Conservation (phyloP, 1,140 invertebrate genomes). For the Leptinotarsa defecta region DNA sequence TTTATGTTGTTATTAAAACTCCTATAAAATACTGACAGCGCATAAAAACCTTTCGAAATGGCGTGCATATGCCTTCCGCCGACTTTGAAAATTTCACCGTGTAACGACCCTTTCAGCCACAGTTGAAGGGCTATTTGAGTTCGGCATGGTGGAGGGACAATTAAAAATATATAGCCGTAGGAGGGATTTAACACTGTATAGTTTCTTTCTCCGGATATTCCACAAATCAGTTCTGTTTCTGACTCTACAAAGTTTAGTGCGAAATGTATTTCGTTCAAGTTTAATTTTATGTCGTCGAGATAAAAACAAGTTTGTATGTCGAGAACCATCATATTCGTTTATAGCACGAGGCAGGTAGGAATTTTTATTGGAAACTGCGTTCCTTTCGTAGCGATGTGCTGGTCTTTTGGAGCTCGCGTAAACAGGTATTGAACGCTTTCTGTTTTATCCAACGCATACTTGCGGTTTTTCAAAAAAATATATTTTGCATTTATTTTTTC, state of each 20-base stretch:
- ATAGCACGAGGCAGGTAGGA: not conserved
- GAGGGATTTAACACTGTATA: constrained; percentile 52
- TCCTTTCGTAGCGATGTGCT: not conserved
- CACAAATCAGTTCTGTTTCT: constrained; percentile 51
- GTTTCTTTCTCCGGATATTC: constrained; percentile 48
- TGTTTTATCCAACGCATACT: no score
- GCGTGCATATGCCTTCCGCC: constrained; percentile 37
- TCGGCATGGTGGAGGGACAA: constrained; percentile 47
- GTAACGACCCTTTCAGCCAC: constrained; percentile 38
- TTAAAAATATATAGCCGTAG: constrained; percentile 52
- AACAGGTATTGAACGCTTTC: not conserved
- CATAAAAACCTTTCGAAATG: constrained; percentile 40
- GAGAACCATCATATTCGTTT: not conserved
- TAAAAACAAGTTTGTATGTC: not conserved
- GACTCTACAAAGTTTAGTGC: constrained; percentile 31
- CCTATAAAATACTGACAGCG: constrained; percentile 39
- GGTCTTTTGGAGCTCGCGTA: not conserved
- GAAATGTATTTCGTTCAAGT: not conserved
- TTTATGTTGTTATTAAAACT: constrained; percentile 41
- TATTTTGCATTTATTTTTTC: no score
- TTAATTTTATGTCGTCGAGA: constrained; percentile 1
- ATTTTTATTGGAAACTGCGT: not conserved
- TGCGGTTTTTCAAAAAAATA: no score
- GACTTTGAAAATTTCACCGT: constrained; percentile 38
- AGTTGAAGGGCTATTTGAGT: constrained; percentile 42